These are phyloP conservation scores for Archocentrus centrarchus DNA, from an alignment of 2,113 vertebrate species.

Conservation along the genomic window DNA sequence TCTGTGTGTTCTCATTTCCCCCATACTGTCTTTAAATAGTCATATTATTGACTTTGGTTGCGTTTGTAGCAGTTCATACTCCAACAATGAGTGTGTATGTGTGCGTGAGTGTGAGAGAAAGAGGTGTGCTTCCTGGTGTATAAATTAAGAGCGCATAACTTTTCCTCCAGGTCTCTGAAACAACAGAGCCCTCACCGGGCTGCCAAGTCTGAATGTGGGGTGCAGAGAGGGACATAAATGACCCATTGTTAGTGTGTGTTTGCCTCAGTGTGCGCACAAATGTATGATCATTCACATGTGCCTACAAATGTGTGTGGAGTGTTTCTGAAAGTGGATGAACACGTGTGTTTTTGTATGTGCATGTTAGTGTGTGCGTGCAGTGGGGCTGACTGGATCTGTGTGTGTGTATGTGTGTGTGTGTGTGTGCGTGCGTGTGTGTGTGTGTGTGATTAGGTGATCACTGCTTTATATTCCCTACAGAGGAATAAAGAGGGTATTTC, in stretches of 20 bases:
- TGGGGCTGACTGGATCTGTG: conserved; percentile 74
- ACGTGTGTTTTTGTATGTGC: conserved; percentile 17
- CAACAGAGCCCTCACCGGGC: conserved; percentile 80
- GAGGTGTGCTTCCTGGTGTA: conserved; percentile 70
- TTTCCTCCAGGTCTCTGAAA: conserved; percentile 81
- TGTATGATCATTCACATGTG: conserved; percentile 15
- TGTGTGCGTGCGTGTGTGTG: conserved; percentile 68
- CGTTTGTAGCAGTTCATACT: neutral
- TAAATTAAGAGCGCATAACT: conserved; percentile 76
- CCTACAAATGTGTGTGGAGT: neutral
- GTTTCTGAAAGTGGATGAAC: conserved; percentile 13
- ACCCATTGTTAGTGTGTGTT: conserved; percentile 82
- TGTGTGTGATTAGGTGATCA: conserved; percentile 86
- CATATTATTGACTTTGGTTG: neutral
- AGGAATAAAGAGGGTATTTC: conserved; percentile 92
- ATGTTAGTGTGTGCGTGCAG: conserved; percentile 9
- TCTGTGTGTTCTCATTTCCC: neutral
- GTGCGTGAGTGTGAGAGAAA: conserved; percentile 9
- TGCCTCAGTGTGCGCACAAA: neutral
- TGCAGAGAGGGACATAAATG: conserved; percentile 80
- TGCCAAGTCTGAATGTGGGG: conserved; percentile 70
- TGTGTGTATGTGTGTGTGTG: conserved; percentile 46
- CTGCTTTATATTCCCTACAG: conserved; percentile 93
- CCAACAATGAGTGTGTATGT: neutral
- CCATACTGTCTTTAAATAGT: neutral